These are phyloP conservation scores for Meliscaeva auricollis DNA, from an alignment of 2,888 invertebrate genomes.

Conservation along the genomic window DNA sequence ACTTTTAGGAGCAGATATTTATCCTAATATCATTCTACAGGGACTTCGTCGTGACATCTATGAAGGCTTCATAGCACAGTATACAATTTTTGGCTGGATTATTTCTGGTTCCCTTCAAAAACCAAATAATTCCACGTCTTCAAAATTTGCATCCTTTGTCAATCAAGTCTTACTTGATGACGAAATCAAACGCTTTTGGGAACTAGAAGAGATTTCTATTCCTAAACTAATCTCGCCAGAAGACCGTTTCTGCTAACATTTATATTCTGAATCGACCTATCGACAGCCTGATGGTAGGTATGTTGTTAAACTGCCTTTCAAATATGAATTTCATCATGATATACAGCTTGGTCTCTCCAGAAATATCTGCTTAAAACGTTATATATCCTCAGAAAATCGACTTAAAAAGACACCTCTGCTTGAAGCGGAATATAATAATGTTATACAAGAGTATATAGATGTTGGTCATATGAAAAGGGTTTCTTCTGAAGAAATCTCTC, in stretches of 20 bases:
- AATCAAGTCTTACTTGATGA: conserved; percentile 3
- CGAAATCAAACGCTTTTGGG: conserved; percentile 22
- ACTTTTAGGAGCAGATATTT: conserved; percentile 27
- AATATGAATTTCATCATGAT: no score
- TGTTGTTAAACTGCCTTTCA: conserved; percentile 24
- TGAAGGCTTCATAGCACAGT: no score
- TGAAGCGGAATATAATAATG: conserved; percentile 9
- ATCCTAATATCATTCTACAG: no score
- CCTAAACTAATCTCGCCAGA: background rate
- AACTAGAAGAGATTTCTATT: conserved; percentile 17
- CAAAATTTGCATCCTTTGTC: conserved; percentile 2
- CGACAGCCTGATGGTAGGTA: conserved; percentile 15
- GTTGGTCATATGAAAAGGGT: no score
- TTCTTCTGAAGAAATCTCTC: background rate
- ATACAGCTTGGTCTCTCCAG: no score
- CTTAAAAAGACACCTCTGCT: background rate
- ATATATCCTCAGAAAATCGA: background rate
- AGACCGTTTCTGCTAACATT: background rate
- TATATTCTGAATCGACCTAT: conserved; percentile 9
- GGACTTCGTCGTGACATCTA: no score
- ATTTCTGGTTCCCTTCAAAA: no score
- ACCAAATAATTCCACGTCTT: background rate
- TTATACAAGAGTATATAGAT: conserved; percentile 18
- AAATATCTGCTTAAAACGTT: conserved; percentile 1
- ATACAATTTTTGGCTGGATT: no score